A percentile compares a stretch with the other conserved stretches of the same genome.
phyloP scores from a whole-genome alignment of 37 sponge, comb jelly and placozoan species.

The Tethya wilhelma region DNA sequence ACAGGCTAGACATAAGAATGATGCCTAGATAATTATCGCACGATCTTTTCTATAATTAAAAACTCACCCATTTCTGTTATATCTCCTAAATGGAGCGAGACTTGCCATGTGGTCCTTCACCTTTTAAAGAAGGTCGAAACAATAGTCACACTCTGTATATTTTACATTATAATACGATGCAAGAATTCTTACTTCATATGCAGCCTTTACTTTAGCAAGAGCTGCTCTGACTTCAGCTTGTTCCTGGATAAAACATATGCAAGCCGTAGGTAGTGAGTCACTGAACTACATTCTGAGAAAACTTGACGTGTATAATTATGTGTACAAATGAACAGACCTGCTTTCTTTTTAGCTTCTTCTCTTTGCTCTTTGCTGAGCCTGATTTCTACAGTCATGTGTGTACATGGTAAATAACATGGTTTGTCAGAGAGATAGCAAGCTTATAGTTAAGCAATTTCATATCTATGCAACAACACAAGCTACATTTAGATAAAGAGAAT shows the following conservation, averaged over 20 bases:
- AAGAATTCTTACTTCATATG: constrained; percentile 34
- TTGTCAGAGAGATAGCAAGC: too few species aligned
- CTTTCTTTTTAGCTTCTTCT: constrained; percentile 66
- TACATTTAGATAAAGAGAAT: background rate
- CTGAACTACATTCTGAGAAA: background rate
- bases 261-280: background rate
- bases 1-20: too few species aligned
- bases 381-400: constrained; percentile 31
- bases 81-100: constrained; percentile 62
- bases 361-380: constrained; percentile 43
- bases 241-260: constrained; percentile 41
- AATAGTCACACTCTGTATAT: background rate
- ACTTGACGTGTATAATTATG: background rate
- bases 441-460: too few species aligned
- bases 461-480: too few species aligned
- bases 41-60: background rate
- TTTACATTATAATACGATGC: background rate
- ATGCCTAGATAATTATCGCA: too few species aligned
- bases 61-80: constrained; percentile 62
- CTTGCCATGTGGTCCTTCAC: constrained; percentile 38
- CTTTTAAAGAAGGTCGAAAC: too few species aligned
- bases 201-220: constrained; percentile 45
- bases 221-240: constrained; percentile 59
- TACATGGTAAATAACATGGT: background rate
- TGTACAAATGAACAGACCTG: constrained; percentile 28